Evolutionary conservation across 1,140 invertebrate genomes (phyloP), one percentile per base, ranked within the genome.

Genomic region (Caenorhabditis tropicalis): DNA sequence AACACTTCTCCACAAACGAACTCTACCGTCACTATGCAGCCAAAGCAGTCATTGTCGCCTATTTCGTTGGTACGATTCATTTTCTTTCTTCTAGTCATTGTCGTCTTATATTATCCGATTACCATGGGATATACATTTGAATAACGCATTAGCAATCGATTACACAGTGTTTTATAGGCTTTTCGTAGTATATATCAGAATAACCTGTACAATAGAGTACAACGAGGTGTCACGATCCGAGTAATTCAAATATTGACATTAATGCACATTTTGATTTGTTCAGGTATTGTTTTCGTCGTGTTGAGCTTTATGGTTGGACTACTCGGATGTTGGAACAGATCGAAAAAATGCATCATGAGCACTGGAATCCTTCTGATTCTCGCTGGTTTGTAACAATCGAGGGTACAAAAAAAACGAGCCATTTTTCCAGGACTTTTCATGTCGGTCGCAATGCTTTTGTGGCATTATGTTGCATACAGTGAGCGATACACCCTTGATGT

Each of bases 241-340:
- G 65, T 74, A 36, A 21, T 12, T 36, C 65, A 74, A 74, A 74
- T 74, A 74, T 74, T 74, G 65, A 74, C 65, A 74, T 74, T 74
- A 74, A 74, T 74, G 36, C 65, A 39, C 65, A 74, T 74, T 70
- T 74, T 74, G 65, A 74, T 74, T 74, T 74, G 65, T 81, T 84
- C 53, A 84, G 83, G 84, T 46, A 46, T 85, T 49, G 80, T 82
- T 48, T 82, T 74, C 65, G 84, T 65, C 48, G 27, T 82, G 70
- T 56, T 85, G 27, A 60, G 79, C 51, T 81, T 85, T 5, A 80
- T 82, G 16, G 33, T 85, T 7, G 81, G 80, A 29, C 27, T 82
- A 12, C 19, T 56, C n/a, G 84, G 79, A 36, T 82, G 81, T 19
- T 85, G 84, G 80, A 82, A 53, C n/a, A 27, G 48, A 48, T 82